Conservation (phyloP, 2,888 invertebrate genomes). For the Dasypogon diadema region DNA sequence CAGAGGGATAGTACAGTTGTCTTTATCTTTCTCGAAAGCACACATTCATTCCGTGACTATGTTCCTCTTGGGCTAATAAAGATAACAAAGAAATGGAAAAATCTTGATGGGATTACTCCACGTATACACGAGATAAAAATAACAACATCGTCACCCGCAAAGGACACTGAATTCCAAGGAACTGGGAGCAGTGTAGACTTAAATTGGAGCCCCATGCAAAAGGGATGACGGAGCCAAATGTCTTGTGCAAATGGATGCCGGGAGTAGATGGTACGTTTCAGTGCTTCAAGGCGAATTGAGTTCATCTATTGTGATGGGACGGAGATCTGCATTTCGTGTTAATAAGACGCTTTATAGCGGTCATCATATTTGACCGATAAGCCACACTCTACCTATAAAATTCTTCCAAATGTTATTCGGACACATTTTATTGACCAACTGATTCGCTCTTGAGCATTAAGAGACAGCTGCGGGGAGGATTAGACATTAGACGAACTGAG, state of each 20-base stretch:
- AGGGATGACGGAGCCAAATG: slow-evolving; percentile 10
- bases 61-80: slow-evolving; percentile 57
- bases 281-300: slow-evolving; percentile 15
- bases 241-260: not conserved
- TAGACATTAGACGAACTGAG: no score
- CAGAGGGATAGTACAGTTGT: slow-evolving; percentile 51
- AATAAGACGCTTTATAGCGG: slow-evolving; percentile 35
- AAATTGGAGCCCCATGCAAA: slow-evolving; percentile 40
- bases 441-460: not conserved
- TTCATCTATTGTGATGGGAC: slow-evolving; percentile 38
- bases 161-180: slow-evolving; percentile 18
- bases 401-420: not conserved
- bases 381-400: slow-evolving; percentile 17
- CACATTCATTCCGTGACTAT: slow-evolving; percentile 53
- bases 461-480: not conserved
- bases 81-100: slow-evolving; percentile 58
- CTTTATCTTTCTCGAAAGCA: slow-evolving; percentile 47
- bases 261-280: not conserved
- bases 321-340: slow-evolving; percentile 44
- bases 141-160: slow-evolving; percentile 55
- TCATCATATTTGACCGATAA: slow-evolving; percentile 38
- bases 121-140: slow-evolving; percentile 54
- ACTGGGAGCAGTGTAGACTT: slow-evolving; percentile 39
- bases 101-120: slow-evolving; percentile 56
- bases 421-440: not conserved